Evolutionary conservation across 2,888 invertebrate species (phyloP).

Genomic region (Diplolepis rosae): DNA sequence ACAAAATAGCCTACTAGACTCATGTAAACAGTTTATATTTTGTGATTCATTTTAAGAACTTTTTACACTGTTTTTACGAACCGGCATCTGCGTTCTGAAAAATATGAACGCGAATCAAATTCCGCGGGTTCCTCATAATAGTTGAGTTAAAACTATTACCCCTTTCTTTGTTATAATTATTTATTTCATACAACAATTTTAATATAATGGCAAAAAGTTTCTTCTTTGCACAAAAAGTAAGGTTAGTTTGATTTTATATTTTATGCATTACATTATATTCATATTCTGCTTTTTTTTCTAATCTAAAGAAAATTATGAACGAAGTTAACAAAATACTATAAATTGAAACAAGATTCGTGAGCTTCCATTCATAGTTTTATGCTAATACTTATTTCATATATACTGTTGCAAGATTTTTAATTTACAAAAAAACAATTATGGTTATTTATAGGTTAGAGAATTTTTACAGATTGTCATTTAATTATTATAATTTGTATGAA

Average conservation of each 20-base stretch:
- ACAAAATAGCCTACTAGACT: too few species aligned
- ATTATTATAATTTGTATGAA: not conserved
- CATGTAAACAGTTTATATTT: not conserved
- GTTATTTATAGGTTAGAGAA: not conserved
- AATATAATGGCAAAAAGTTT: too few species aligned
- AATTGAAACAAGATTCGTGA: too few species aligned
- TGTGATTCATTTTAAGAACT: not conserved
- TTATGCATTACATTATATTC: too few species aligned
- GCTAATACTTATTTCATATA: too few species aligned
- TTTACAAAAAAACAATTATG: not conserved
- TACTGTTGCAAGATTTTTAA: not conserved
- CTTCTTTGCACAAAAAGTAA: not conserved
- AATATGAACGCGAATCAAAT: not conserved
- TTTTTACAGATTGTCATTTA: not conserved
- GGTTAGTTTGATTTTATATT: not conserved
- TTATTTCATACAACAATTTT: not conserved
- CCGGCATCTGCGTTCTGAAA: not conserved
- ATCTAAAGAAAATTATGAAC: too few species aligned
- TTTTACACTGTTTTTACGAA: not conserved
- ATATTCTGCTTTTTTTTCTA: too few species aligned
- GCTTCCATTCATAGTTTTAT: too few species aligned
- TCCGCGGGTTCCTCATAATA: not conserved
- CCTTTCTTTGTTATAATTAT: not conserved
- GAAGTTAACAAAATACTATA: too few species aligned
- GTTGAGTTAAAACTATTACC: not conserved